Evolutionary conservation across 1,140 invertebrate genomes (phyloP).

Genomic region (Pseudomyrmex gracilis): DNA sequence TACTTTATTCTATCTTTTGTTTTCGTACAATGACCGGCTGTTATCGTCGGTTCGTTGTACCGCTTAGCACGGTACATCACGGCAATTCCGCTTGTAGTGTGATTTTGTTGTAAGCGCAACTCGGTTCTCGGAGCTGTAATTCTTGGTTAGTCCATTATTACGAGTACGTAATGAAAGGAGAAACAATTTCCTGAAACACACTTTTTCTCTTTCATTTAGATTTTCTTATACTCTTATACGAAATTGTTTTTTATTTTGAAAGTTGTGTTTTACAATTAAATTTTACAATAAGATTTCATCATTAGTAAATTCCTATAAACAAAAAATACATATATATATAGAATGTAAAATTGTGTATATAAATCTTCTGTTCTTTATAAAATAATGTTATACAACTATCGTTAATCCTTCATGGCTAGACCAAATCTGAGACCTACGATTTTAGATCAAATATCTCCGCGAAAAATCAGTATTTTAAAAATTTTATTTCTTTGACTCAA

Average conservation of each 20-base stretch:
- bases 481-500: neutral
- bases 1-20: slow-evolving; percentile 53
- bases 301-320: neutral
- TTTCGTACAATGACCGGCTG: slow-evolving; percentile 58
- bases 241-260: neutral
- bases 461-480: neutral
- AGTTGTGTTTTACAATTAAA: neutral
- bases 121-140: neutral
- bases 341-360: no score
- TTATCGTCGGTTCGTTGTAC: neutral
- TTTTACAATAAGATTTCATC: neutral
- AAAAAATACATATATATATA: no score
- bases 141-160: slow-evolving; percentile 1
- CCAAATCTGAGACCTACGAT: no score
- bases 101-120: neutral
- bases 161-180: slow-evolving; percentile 15
- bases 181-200: neutral
- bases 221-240: neutral
- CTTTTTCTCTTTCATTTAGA: neutral
- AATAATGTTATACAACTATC: no score
- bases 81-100: slow-evolving; percentile 18
- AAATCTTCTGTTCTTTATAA: no score
- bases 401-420: no score
- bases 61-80: neutral
- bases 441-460: no score